Base-by-base conservation (phyloP, 2,888 invertebrate species). In the Thecocarcelia acutangulata region DNA sequence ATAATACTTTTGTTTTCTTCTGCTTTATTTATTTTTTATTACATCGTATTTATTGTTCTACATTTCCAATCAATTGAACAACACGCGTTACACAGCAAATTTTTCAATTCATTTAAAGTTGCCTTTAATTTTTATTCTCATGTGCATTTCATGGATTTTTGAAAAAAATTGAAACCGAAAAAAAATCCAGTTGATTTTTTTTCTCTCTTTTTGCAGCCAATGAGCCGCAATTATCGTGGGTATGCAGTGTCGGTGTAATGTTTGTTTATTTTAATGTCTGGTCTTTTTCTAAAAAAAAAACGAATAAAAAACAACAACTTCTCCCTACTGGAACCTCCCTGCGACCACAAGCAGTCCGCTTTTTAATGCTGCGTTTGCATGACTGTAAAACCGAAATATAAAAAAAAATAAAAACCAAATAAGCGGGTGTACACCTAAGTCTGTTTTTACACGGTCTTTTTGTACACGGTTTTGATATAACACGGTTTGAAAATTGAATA, bases 1-100 rank as follows among this genome's bases (percentile, higher is more conserved):
- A n/a, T 28, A 13, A 50, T 50, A 6, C 8, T 28, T 37, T 44
- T 61, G 42, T 33, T 42, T 44, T 15, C 33, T 44, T 15, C 33
- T 8, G 9, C 8, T 8, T 33, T 33, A 33, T 33, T 33, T 33
- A 33, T 33, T 73, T 72, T 70, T 52, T 19, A 46, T 52, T 48
- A 40, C 46, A 73, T 73, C 44, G 59, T 37, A 54, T 69, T 76
- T 59, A 66, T 79, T 79, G 72, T 68, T 73, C 46, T 68, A 69
- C 56, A 86, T 86, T 87, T 87, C 85, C 89, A 87, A 88, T 86
- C 89, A 87, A 88, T 87, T 86, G 85, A 86, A 84, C 86, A 87
- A 84, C 86, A 84, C 85, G 84, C 87, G 68, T 82, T 78, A 61
- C 76, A 83, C 82, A 84, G 73, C 58, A 70, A 74, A 73, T 66